Evolutionary conservation across 23 tunicate genomes (phyloP), one percentile per base, ranked within the genome.

Genomic region (Clavelina lepadiformis): DNA sequence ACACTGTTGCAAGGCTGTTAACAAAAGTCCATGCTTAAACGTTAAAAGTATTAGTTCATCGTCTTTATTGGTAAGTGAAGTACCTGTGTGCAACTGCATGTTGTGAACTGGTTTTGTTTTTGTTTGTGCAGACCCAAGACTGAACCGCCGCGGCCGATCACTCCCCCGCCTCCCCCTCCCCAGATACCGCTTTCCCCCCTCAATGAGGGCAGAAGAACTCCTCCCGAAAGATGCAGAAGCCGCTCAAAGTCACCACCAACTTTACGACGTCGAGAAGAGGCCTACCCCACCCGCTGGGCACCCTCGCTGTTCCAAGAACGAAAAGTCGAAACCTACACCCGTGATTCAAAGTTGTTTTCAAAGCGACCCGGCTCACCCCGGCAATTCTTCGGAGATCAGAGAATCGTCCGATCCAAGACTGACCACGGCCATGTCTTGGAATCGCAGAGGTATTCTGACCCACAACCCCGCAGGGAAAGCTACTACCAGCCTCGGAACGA

Each of bases 121-220:
- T n/a, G n/a, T n/a, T n/a, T n/a, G n/a, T 64, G 0, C 53, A 69
- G 77, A 69, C 51, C 86, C 86, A 5, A 65, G 76, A 21, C 18
- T 70, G 72, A 54, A 5, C 22, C 63, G 65, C 60, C 77, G 58
- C 44, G 46, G 32, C 31, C 82, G 7, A 33, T 86, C 85, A 77
- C 95, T 5, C 85, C 95, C 7, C 95, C 95, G 30, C 95, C 95
- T 45, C 20, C 47, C 71, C 95, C 95, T 56, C 85, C 95, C 74
- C 31, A 61, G 26, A 29, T 78, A 51, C 50, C 84, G 58, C 54
- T 55, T 64, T 31, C 64, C 80, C 3, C 67, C 73, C 22, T 44
- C 70, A n/a, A 49, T n/a, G 67, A 33, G 0, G 46, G 69, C 61
- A 1, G 20, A 22, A 21, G 31, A 21, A 23, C 37, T 21, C 19